Conservation (phyloP, 2,888 invertebrate genomes). For the Cryptophagus acutangulus region DNA sequence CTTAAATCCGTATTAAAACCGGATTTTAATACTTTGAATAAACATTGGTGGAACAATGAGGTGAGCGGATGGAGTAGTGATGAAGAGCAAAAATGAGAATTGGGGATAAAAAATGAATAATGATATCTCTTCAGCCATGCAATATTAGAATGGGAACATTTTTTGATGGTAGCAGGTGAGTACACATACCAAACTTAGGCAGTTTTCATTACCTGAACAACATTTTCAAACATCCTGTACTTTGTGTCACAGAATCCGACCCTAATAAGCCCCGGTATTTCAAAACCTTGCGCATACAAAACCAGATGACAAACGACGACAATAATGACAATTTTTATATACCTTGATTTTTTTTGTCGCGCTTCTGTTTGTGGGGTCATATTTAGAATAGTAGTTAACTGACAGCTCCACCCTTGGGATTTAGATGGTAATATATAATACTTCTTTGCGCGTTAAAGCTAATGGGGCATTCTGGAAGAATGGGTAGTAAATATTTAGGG, state of each 20-base stretch:
- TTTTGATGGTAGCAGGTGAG: conserved; percentile 27
- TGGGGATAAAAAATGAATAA: conserved; percentile 15
- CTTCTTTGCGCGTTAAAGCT: conserved; percentile 29
- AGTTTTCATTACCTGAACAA: conserved; percentile 37
- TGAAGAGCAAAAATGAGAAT: no score
- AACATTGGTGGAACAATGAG: no score
- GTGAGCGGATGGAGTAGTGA: no score
- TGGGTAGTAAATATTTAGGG: conserved; percentile 34
- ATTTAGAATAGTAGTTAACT: conserved; percentile 33
- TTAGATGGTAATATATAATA: conserved; percentile 35
- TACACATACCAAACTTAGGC: conserved; percentile 23
- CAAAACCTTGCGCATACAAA: conserved; percentile 37
- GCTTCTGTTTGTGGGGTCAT: conserved; percentile 16
- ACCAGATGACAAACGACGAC: conserved; percentile 41
- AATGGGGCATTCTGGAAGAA: conserved; percentile 31
- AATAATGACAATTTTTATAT: conserved; percentile 43
- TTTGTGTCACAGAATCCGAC: conserved; percentile 41
- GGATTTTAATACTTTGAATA: no score
- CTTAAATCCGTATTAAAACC: no score
- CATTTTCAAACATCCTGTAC: conserved; percentile 45
- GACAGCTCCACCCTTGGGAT: conserved; percentile 34
- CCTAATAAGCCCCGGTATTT: conserved; percentile 42
- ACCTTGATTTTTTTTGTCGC: conserved; percentile 30
- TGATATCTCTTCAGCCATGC: conserved; percentile 4
- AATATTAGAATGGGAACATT: conserved; percentile 7